Conservation (phyloP, 2,888 invertebrate species). For the Euclidia mi region DNA sequence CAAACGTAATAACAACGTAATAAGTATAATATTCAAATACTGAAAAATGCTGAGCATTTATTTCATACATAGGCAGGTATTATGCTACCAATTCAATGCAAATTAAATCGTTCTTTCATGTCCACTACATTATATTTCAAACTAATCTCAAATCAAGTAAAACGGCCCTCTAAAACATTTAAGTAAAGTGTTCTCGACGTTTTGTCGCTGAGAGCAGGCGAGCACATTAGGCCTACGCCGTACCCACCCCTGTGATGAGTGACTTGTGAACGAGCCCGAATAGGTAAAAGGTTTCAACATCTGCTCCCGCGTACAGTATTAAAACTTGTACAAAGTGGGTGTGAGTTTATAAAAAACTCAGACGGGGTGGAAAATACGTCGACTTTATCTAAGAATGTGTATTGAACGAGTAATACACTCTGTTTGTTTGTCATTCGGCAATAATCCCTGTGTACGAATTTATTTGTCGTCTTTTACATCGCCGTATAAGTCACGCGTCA, state of each 20-base stretch:
- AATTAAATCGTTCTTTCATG: not conserved
- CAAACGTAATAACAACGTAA: too few relatives aligned
- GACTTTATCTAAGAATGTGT: conserved; percentile 42
- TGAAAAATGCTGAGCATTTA: too few relatives aligned
- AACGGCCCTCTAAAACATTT: conserved; percentile 66
- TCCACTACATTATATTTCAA: not conserved
- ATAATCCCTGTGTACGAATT: conserved; percentile 49
- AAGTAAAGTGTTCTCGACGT: conserved; percentile 66
- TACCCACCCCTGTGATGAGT: conserved; percentile 65
- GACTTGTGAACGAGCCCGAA: conserved; percentile 64
- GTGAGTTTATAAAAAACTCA: conserved; percentile 76
- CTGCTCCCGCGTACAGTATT: conserved; percentile 83
- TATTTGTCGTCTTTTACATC: conserved; percentile 28
- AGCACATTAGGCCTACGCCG: conserved; percentile 67
- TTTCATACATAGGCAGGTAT: not conserved
- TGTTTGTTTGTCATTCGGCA: conserved; percentile 52
- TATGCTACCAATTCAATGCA: not conserved
- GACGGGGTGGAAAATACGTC: conserved; percentile 44
- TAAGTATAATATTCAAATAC: too few relatives aligned
- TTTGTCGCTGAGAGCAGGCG: conserved; percentile 62
- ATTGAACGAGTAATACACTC: conserved; percentile 56
- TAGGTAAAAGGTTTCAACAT: conserved; percentile 82
- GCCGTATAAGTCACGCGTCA: conserved; percentile 19
- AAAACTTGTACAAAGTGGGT: conserved; percentile 76
- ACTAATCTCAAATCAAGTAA: conserved; percentile 61